A percentile compares a stretch with the other conserved stretches of the same genome.
Evolutionary conservation across 2,888 invertebrate species (phyloP).

Genomic region (Hirtodrosophila alboralis): DNA sequence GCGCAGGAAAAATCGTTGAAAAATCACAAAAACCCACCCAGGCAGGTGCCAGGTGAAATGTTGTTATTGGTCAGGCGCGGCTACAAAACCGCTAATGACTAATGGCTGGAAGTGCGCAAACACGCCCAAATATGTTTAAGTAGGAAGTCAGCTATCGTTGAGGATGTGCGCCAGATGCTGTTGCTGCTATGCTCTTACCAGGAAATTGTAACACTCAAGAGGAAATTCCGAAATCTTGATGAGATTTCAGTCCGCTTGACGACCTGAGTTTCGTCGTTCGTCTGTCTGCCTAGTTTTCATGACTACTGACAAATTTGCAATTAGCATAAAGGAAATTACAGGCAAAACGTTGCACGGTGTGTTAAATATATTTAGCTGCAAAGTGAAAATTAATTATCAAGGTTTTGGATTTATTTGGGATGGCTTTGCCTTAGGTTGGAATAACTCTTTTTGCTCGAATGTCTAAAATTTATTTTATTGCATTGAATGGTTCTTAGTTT

Average conservation of each 20-base stretch:
- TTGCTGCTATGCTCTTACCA: constrained; percentile 34
- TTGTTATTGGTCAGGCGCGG: constrained; percentile 50
- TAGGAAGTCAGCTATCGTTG: constrained; percentile 58
- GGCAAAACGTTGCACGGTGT: constrained; percentile 3
- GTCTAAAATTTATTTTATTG: too few relatives aligned
- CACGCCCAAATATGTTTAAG: constrained; percentile 45
- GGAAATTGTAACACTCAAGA: constrained; percentile 63
- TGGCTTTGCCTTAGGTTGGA: too few relatives aligned
- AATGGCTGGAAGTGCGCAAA: constrained; percentile 47
- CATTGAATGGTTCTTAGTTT: too few relatives aligned
- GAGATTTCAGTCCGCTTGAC: constrained; percentile 31
- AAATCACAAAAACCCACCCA: constrained; percentile 35
- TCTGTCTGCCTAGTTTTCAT: constrained; percentile 35
- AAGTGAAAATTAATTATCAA: constrained; percentile 17
- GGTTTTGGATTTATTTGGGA: too few relatives aligned
- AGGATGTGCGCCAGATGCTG: constrained; percentile 57
- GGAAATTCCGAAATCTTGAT: constrained; percentile 73
- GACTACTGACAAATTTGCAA: constrained; percentile 31
- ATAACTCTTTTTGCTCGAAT: too few relatives aligned
- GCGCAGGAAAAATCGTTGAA: constrained; percentile 49
- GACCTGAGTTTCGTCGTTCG: constrained; percentile 16
- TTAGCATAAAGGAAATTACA: constrained; percentile 48
- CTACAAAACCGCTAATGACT: constrained; percentile 61
- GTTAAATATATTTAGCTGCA: background rate
- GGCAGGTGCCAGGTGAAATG: constrained; percentile 58